These are phyloP conservation scores for Eupithecia subumbrata DNA, from an alignment of 2,888 invertebrate genomes.

Conservation along the genomic window DNA sequence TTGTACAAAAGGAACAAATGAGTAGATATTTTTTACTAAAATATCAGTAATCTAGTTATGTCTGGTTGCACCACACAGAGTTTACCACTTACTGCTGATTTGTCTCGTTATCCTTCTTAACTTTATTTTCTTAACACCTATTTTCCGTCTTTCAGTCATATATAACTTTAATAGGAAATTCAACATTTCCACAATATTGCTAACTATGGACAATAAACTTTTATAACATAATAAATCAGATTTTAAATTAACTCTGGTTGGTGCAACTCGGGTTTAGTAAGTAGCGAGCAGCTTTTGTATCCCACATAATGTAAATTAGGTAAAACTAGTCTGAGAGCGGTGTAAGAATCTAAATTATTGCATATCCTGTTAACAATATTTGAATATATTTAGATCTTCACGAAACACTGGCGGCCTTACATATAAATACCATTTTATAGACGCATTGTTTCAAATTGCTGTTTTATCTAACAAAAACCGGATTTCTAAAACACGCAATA, in stretches of 20 bases:
- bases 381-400: conserved; percentile 59
- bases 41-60: conserved; percentile 59
- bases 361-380: conserved; percentile 65
- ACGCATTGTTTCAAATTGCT: conserved; percentile 9
- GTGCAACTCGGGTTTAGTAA: conserved; percentile 11
- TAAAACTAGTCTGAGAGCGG: conserved; percentile 72
- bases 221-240: neutral
- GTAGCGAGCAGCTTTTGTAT: conserved; percentile 74
- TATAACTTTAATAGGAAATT: neutral
- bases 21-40: conserved; percentile 74
- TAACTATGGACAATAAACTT: conserved; percentile 3
- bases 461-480: neutral
- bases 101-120: neutral
- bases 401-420: conserved; percentile 52
- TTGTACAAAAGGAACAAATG: conserved; percentile 73
- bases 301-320: conserved; percentile 65
- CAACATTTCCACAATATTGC: neutral
- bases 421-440: neutral
- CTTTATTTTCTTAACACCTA: neutral
- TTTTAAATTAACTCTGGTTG: neutral
- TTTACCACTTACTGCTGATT: neutral
- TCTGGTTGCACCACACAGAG: conserved; percentile 13
- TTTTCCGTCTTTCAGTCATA: neutral
- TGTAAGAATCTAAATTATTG: conserved; percentile 57
- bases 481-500: neutral